A percentile compares a stretch with the other conserved stretches of the same genome.
Evolutionary conservation across 2,797 vertebrate species (phyloP).

Genomic region (Stomatorhinus walkeri): DNA sequence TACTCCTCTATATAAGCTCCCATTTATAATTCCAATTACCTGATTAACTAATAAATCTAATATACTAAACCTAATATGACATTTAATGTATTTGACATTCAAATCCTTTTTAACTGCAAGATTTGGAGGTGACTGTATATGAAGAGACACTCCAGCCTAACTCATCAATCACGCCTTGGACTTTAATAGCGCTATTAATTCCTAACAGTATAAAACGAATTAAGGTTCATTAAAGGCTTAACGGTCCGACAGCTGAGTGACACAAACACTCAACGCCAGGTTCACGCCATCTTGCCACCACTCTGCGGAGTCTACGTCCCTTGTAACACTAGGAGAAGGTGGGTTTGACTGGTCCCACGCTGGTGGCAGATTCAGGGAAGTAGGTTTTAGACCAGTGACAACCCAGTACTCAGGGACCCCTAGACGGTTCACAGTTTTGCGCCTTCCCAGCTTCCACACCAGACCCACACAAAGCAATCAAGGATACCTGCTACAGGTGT

Average conservation of each 20-base stretch:
- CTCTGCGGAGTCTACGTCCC: not conserved
- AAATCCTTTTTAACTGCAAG: not conserved
- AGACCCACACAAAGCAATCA: not conserved
- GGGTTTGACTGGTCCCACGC: not conserved
- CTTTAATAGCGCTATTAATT: not conserved
- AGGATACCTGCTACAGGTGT: not conserved
- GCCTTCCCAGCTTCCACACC: not conserved
- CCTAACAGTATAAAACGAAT: not conserved
- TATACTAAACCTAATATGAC: not conserved
- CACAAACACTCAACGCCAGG: not conserved
- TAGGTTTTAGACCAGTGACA: not conserved
- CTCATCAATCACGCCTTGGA: not conserved
- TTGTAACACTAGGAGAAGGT: not conserved
- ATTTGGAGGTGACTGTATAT: not conserved
- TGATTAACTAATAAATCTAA: constrained; percentile 6
- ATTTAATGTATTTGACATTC: constrained; percentile 7
- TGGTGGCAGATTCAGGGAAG: not conserved
- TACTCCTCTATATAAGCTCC: not conserved
- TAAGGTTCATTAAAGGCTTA: not conserved
- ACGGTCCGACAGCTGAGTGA: not conserved
- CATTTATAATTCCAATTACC: constrained; percentile 13
- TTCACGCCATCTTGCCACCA: not conserved
- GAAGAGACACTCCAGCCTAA: not conserved
- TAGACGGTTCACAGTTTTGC: not conserved
- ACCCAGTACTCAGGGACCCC: not conserved